phyloP scores from a whole-genome alignment of 2,797 vertebrate genomes.

The Borostomias antarcticus region DNA sequence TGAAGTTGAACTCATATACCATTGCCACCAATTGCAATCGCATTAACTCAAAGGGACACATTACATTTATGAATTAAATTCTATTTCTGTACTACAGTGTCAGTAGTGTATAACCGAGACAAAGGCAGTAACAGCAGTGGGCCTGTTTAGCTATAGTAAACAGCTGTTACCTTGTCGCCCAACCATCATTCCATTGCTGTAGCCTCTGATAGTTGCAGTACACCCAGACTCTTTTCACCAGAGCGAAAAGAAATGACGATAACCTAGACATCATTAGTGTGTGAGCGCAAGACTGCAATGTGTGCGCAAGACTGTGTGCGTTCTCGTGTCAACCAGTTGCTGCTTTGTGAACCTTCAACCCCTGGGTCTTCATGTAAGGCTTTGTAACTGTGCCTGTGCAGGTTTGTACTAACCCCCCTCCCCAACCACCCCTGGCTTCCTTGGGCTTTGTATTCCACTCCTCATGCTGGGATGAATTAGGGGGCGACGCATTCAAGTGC shows the following conservation, averaged over 20 bases:
- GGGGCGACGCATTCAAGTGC: conserved; percentile 75
- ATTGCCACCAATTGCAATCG: not conserved
- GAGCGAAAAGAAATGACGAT: not conserved
- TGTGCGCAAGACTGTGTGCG: conserved; percentile 22
- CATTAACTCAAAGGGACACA: not conserved
- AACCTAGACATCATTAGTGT: too few relatives aligned
- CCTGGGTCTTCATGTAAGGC: conserved; percentile 40
- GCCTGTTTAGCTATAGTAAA: too few relatives aligned
- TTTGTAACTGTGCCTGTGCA: conserved; percentile 52
- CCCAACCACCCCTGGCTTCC: conserved; percentile 46
- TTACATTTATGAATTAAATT: not conserved
- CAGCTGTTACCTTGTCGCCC: too few relatives aligned
- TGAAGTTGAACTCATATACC: not conserved
- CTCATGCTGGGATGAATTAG: conserved; percentile 74
- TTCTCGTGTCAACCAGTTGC: conserved; percentile 15
- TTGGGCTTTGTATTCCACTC: conserved; percentile 65
- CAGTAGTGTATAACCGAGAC: too few relatives aligned
- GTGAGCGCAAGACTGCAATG: too few relatives aligned
- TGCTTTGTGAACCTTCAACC: conserved; percentile 18
- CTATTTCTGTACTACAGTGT: too few relatives aligned
- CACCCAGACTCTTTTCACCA: not conserved
- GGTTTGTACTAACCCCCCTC: too few relatives aligned
- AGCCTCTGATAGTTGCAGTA: not conserved
- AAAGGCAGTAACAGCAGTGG: too few relatives aligned
- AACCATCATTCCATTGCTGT: not conserved